Evolutionary conservation across 2,888 invertebrate genomes (phyloP), one percentile per base, ranked within the genome.

Genomic region (Heteromyza rotundicornis): DNA sequence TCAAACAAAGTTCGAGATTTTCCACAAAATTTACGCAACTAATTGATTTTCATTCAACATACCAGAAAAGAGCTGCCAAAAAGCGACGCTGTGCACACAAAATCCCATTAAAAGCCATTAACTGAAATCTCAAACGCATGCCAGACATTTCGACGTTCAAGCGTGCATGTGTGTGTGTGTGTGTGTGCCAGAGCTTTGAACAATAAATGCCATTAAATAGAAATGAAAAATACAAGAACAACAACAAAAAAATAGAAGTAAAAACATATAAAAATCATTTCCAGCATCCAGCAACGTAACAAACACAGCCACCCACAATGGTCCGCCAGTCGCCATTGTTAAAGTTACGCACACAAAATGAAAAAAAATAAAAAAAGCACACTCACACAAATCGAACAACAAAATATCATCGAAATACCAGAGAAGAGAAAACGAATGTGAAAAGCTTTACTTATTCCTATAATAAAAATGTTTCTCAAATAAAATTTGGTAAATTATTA

Each of bases 31-130:
- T 40, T 40, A 40, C 40, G 40, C 40, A 8, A 40, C 40, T 40
- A 40, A 40, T 40, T 40, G 40, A 40, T 40, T 40, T 40, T 40
- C 14, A 40, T n/a, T 40, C n/a, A 40, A 40, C 40, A 40, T 40
- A 12, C 40, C 40, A 14, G 14, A 8, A 32, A 8, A 32, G n/a
- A 32, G 32, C 32, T 8, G n/a, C 14, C 40, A n/a, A 8, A 40
- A 3, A 40, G 2, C 10, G 14, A 40, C 32, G 12, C 32, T n/a
- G 32, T 32, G 40, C 40, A n/a, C 40, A 7, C 40, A n/a, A n/a
- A 71, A 70, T 68, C 70, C 75, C 75, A 75, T 75, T 75, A 77
- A 77, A 77, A 77, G 74, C 78, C 78, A 75, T 75, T 75, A 75
- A 76, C 75, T 77, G 72, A 68, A 77, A 77, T 76, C 76, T 77